phyloP scores from a whole-genome alignment of 2,888 invertebrate genomes.

The Argyresthia albistria region DNA sequence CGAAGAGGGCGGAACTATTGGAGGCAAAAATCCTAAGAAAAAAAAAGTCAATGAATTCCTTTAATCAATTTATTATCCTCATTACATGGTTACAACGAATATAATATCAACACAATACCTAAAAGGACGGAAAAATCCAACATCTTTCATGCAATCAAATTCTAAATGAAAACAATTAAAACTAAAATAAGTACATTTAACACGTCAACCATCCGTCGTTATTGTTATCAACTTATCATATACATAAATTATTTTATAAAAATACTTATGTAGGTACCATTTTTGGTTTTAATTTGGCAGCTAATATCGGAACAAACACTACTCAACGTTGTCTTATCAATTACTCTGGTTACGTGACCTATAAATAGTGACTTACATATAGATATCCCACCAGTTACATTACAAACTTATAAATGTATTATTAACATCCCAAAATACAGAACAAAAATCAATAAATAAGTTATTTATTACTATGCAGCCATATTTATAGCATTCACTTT shows the following conservation, averaged over 20 bases:
- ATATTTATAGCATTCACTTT: too few species aligned
- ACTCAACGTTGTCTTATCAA: conserved; percentile 7
- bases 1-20: not conserved
- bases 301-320: conserved; percentile 2
- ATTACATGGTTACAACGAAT: conserved; percentile 31
- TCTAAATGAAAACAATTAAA: conserved; percentile 15
- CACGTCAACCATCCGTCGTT: conserved; percentile 7
- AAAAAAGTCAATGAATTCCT: not conserved
- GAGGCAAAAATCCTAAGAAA: not conserved
- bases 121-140: conserved; percentile 51
- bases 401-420: not conserved
- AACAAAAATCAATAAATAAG: too few species aligned
- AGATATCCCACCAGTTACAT: not conserved
- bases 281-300: conserved; percentile 17
- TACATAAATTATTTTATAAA: conserved; percentile 8
- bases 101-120: conserved; percentile 20
- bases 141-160: conserved; percentile 7
- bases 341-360: not conserved
- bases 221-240: conserved; percentile 6
- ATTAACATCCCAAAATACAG: too few species aligned
- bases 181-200: conserved; percentile 5
- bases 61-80: not conserved
- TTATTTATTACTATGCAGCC: too few species aligned
- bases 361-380: not conserved
- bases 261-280: conserved; percentile 7